Conservation (phyloP, 30 jellyfish, hydroid and myxozoan genomes). For the Rhopilema esculentum region DNA sequence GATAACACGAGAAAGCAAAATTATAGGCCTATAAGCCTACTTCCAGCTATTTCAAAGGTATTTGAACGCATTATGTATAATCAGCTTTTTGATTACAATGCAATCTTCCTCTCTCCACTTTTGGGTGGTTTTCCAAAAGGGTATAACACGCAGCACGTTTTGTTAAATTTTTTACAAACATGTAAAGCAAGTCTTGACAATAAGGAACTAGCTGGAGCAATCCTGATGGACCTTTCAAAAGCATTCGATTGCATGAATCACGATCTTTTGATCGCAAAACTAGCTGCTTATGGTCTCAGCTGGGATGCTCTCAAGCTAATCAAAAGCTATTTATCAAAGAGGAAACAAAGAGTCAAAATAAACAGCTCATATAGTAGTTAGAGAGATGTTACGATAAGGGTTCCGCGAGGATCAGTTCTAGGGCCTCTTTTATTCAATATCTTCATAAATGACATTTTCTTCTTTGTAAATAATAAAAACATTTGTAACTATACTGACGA, state of each 20-base stretch:
- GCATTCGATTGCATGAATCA: too few species aligned
- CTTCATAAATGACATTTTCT: too few species aligned
- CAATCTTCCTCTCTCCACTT: slow-evolving; percentile 7
- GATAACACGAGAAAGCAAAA: slow-evolving; percentile 4
- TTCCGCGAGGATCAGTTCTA: too few species aligned
- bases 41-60: too few species aligned
- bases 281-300: too few species aligned
- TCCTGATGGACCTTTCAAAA: too few species aligned
- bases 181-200: slow-evolving; percentile 14
- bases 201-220: slow-evolving; percentile 22
- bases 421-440: too few species aligned
- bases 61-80: neutral
- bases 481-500: slow-evolving; percentile 8
- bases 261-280: too few species aligned
- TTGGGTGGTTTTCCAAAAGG: slow-evolving; percentile 25
- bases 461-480: neutral
- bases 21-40: slow-evolving; percentile 3
- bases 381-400: too few species aligned
- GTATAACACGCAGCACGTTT: neutral
- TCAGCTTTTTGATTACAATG: neutral
- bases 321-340: slow-evolving; percentile 1
- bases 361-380: slow-evolving; percentile 7
- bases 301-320: slow-evolving; percentile 26
- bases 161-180: neutral
- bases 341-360: slow-evolving; percentile 25